Conservation (phyloP, 2,888 invertebrate genomes). For the Villa cingulata region DNA sequence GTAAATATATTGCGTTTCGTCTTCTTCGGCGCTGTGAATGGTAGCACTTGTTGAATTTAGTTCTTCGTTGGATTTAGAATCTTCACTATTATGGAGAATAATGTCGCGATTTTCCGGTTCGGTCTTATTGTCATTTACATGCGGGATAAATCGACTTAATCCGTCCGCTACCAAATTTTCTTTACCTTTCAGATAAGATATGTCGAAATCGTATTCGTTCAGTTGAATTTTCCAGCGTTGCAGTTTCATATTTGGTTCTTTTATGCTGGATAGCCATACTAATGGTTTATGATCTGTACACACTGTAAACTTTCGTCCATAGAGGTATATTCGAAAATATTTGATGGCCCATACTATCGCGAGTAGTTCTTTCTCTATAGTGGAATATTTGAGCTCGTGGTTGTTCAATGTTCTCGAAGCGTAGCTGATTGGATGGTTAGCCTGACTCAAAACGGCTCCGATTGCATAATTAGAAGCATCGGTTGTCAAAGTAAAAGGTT, state of each 20-base stretch:
- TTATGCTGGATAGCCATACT: neutral
- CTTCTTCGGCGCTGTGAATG: too few species aligned
- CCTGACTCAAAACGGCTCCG: constrained; percentile 19
- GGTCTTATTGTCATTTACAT: too few species aligned
- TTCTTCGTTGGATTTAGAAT: too few species aligned
- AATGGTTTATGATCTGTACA: neutral
- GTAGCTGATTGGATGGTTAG: constrained; percentile 19
- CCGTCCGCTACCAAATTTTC: neutral
- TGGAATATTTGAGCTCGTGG: constrained; percentile 17
- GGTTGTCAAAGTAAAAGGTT: constrained; percentile 19
- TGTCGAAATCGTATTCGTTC: neutral
- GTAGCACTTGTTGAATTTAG: too few species aligned
- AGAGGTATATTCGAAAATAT: constrained; percentile 21
- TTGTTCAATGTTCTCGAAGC: constrained; percentile 18
- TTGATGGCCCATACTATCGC: constrained; percentile 12
- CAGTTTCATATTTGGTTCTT: neutral
- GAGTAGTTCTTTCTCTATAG: constrained; percentile 19
- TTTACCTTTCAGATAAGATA: neutral
- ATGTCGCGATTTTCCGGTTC: too few species aligned
- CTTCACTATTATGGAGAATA: too few species aligned
- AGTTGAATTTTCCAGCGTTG: neutral
- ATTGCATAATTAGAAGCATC: constrained; percentile 20
- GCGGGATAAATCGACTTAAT: too few species aligned
- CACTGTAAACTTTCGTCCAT: constrained; percentile 13
- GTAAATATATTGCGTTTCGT: too few species aligned